phyloP scores from a whole-genome alignment of 2,888 invertebrate species.

The Syrphus vitripennis region DNA sequence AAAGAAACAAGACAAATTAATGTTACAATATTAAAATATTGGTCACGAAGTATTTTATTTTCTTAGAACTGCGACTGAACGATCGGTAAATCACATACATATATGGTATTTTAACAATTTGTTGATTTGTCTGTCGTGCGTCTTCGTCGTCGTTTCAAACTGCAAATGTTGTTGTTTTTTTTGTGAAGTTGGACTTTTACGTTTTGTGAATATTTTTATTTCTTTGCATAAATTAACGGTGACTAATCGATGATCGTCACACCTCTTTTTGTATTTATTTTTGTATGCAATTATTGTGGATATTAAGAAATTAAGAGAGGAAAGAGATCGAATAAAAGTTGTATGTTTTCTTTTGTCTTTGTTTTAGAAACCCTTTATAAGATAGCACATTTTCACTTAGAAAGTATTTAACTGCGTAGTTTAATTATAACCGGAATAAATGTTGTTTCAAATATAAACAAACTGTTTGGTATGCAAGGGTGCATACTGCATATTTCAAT shows the following conservation, averaged over 20 bases:
- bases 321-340: background rate
- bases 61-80: conserved; percentile 15
- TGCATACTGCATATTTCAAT: background rate
- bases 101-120: conserved; percentile 22
- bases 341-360: background rate
- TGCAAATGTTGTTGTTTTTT: background rate
- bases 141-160: background rate
- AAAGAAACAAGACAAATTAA: background rate
- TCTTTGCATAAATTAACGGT: conserved; percentile 42
- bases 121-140: too few relatives aligned
- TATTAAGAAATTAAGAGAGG: background rate
- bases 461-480: background rate
- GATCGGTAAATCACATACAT: background rate
- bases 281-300: conserved; percentile 37
- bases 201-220: background rate
- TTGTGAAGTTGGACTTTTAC: background rate
- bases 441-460: background rate
- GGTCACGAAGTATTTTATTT: conserved; percentile 12
- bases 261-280: background rate
- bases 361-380: background rate
- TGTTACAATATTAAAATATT: background rate
- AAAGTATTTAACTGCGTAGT: background rate
- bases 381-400: background rate
- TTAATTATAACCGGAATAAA: background rate
- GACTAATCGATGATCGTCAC: conserved; percentile 49